Evolutionary conservation across 2,113 vertebrate genomes (phyloP), one percentile per base, ranked within the genome.

Genomic region (Trogon surrucura): DNA sequence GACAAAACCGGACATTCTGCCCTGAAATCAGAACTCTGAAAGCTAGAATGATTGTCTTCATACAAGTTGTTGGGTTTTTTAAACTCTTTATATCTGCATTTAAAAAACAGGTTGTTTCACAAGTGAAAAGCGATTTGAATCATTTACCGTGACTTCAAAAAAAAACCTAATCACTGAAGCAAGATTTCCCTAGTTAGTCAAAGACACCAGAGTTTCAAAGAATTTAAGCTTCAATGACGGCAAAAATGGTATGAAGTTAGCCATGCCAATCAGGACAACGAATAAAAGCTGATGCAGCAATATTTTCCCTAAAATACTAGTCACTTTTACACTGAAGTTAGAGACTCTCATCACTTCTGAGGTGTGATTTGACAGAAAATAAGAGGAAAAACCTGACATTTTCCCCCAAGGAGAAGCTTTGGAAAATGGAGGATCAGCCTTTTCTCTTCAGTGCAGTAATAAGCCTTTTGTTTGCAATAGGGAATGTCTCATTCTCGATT

Each of bases 21-120:
- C 29, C 34, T 77, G 47, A 91, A 77, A 88, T 48, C 14, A 62
- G 16, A 93, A 66, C 9, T 62, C 22, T n/a, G n/a, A 90, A 82
- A 88, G 25, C 12, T 17, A 61, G 26, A 88, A 27, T 9, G 5
- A 74, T 14, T 34, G 74, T 88, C 12, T 23, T 66, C 48, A 21
- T 53, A 9, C 1, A 82, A 81, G 11, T 13, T 23, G 21, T 2
- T 20, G 2, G 2, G 6, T 29, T 78, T 80, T 61, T 5, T 1
- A 53, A 70, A 69, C 9, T 81, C 34, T 64, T 85, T 8, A 23
- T 29, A 64, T 50, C 10, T 41, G 21, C 13, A 38, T 86, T 62
- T 74, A 58, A 75, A 89, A 84, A 72, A 0, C 7, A 58, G 11
- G 13, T 7, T 45, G 9, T 11, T 19, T 73, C 53, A 73, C 13